Percentiles rank a stretch among this genome's conserved stretches.
phyloP scores from a whole-genome alignment of 2,888 invertebrate species.

The Disparrhopalites patrizii region DNA sequence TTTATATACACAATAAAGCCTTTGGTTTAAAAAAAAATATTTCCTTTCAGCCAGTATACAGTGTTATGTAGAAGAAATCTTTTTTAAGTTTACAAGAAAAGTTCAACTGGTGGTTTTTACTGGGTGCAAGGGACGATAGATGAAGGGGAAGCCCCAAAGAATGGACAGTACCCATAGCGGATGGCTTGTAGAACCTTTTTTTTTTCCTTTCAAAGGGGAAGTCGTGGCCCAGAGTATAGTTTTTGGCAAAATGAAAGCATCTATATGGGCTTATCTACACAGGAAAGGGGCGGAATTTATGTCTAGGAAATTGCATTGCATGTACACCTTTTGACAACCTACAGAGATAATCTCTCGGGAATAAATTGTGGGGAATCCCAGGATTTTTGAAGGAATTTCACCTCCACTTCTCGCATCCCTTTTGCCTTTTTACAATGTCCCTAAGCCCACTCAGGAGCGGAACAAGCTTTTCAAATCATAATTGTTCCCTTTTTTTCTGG shows the following conservation, averaged over 20 bases:
- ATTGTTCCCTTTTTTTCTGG: background rate
- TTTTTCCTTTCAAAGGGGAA: too few species aligned
- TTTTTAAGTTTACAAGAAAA: too few species aligned
- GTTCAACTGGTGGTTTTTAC: too few species aligned
- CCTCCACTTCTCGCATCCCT: background rate
- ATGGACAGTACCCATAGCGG: too few species aligned
- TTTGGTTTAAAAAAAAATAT: too few species aligned
- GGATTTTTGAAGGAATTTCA: constrained; percentile 5
- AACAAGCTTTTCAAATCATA: background rate
- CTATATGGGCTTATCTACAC: background rate
- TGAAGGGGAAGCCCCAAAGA: too few species aligned
- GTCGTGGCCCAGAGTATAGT: too few species aligned
- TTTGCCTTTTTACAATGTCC: background rate
- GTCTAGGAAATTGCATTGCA: background rate
- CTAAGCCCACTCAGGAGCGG: too few species aligned
- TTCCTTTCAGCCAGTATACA: background rate
- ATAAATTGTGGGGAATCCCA: constrained; percentile 12
- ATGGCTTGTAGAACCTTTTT: too few species aligned
- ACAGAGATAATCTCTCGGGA: background rate
- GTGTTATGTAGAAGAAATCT: too few species aligned
- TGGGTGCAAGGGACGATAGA: too few species aligned
- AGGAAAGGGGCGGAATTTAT: background rate
- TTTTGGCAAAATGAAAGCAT: background rate
- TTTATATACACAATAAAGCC: background rate
- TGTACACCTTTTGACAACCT: too few species aligned